Conservation (phyloP, 37 sponge, comb jelly and placozoan genomes). For the Aphrocallistes beatrix region DNA sequence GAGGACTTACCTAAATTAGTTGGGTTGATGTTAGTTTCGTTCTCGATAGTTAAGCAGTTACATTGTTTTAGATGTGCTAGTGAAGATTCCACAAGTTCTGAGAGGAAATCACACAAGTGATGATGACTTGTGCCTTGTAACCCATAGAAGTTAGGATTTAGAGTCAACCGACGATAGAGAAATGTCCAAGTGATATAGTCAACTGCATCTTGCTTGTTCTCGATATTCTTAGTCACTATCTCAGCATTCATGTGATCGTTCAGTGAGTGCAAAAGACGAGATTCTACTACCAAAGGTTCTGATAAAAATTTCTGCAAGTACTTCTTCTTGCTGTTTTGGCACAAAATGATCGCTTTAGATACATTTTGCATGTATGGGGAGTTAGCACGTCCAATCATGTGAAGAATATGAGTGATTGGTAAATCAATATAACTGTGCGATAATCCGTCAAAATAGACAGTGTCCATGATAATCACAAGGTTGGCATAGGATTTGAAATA, state of each 20-base stretch:
- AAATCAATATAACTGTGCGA: conserved; percentile 98
- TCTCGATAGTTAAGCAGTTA: conserved; percentile 33
- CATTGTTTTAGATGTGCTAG: conserved; percentile 88
- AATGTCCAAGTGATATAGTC: conserved; percentile 99
- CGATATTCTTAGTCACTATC: conserved; percentile 93
- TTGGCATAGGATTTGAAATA: conserved; percentile 56
- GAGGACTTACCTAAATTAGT: too few relatives aligned
- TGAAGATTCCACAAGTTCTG: conserved; percentile 89
- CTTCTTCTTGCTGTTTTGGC: conserved; percentile 95
- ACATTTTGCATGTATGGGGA: conserved; percentile 29
- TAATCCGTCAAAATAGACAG: conserved; percentile 91
- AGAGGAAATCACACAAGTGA: conserved; percentile 90
- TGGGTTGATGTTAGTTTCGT: neutral
- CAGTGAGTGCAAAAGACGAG: conserved; percentile 90
- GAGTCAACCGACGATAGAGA: conserved; percentile 90
- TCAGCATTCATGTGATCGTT: conserved; percentile 99
- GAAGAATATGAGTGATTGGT: conserved; percentile 82
- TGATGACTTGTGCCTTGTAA: conserved; percentile 95
- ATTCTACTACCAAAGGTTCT: conserved; percentile 97
- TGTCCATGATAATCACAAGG: conserved; percentile 95
- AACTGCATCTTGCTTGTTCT: conserved; percentile 99
- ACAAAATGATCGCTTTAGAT: conserved; percentile 57
- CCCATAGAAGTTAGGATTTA: conserved; percentile 98
- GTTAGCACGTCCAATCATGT: conserved; percentile 89
- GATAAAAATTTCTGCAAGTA: conserved; percentile 98